Conservation (phyloP, 2,113 vertebrate species). For the Apeltes quadracus region DNA sequence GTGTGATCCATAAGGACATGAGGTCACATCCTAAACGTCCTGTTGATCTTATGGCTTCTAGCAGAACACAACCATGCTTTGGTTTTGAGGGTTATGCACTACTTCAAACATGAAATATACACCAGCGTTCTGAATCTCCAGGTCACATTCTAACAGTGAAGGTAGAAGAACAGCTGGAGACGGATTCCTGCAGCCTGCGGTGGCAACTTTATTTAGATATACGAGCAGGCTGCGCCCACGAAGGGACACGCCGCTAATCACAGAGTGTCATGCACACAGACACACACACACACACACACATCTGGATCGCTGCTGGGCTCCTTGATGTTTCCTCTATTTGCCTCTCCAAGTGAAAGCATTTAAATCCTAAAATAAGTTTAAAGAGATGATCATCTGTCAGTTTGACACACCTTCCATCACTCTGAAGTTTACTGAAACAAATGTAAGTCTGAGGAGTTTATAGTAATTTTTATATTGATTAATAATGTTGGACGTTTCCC, state of each 20-base stretch:
- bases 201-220: constrained; percentile 34
- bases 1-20: too few species aligned
- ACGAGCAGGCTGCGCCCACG: constrained; percentile 32
- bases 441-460: too few species aligned
- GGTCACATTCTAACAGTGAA: not conserved
- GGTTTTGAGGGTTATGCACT: too few species aligned
- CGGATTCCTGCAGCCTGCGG: constrained; percentile 8
- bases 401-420: too few species aligned
- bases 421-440: too few species aligned
- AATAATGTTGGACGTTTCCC: too few species aligned
- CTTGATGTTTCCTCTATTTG: constrained; percentile 80
- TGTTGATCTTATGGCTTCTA: too few species aligned
- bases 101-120: too few species aligned
- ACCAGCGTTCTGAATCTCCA: too few species aligned
- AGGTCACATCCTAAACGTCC: too few species aligned
- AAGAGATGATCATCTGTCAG: not conserved
- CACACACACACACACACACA: constrained; percentile 13
- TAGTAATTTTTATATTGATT: too few species aligned
- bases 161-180: constrained; percentile 11
- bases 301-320: constrained; percentile 75
- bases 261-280: constrained; percentile 36
- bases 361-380: not conserved
- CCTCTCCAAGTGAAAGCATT: constrained; percentile 33
- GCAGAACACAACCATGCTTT: too few species aligned
- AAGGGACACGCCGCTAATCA: constrained; percentile 45